phyloP scores from a whole-genome alignment of 2,797 vertebrate species.

The Parambassis ranga region DNA sequence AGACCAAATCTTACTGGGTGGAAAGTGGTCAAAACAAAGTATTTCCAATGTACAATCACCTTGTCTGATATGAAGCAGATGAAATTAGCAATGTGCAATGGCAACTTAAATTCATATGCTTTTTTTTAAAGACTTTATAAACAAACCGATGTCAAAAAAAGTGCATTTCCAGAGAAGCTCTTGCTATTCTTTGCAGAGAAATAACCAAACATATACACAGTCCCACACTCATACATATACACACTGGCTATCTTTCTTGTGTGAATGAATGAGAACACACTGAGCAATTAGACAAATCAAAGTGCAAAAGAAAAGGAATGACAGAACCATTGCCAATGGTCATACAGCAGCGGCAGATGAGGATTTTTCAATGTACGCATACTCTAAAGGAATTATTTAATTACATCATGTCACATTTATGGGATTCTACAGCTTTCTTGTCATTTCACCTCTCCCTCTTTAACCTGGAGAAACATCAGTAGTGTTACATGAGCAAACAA shows the following conservation, averaged over 20 bases:
- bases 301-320: conserved; percentile 66
- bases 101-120: conserved; percentile 44
- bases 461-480: conserved; percentile 1
- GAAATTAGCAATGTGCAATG: conserved; percentile 44
- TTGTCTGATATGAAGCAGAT: conserved; percentile 58
- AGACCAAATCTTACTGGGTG: conserved; percentile 20
- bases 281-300: conserved; percentile 32
- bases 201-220: conserved; percentile 17
- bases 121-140: conserved; percentile 57
- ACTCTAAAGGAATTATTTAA: conserved; percentile 30
- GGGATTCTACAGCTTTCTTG: conserved; percentile 2
- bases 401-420: conserved; percentile 21
- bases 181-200: conserved; percentile 11
- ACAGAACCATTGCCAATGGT: conserved; percentile 20
- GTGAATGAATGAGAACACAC: conserved; percentile 16
- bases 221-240: conserved; percentile 1
- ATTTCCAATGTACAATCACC: conserved; percentile 70
- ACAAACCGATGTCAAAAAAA: conserved; percentile 49
- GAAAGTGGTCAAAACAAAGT: conserved; percentile 24
- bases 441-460: not conserved
- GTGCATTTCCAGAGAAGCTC: conserved; percentile 50
- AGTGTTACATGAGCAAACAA: conserved; percentile 36
- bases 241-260: conserved; percentile 19
- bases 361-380: not conserved
- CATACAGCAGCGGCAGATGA: conserved; percentile 10